phyloP scores from a whole-genome alignment of 2,888 invertebrate species.

The Yponomeuta malinellus region DNA sequence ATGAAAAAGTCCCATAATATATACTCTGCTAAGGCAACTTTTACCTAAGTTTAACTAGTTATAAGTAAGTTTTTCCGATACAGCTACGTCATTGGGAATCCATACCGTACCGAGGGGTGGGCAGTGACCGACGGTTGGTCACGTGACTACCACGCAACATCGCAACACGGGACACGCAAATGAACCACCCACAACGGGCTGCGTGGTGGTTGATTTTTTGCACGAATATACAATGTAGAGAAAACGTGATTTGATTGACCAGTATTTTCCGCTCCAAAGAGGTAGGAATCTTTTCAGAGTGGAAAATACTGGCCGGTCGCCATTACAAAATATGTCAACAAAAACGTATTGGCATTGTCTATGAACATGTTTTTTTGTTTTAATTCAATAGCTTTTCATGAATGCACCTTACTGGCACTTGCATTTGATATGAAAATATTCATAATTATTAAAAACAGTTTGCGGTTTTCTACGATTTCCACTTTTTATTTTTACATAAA shows the following conservation, averaged over 20 bases:
- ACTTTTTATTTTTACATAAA: no score
- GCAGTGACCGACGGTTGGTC: slow-evolving; percentile 16
- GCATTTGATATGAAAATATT: background rate
- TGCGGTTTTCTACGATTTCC: no score
- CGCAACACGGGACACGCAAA: background rate
- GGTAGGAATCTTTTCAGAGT: background rate
- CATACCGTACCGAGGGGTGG: slow-evolving; percentile 6
- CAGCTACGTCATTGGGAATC: background rate
- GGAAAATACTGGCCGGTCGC: background rate
- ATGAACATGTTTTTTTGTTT: background rate
- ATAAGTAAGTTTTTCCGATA: background rate
- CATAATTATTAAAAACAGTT: no score
- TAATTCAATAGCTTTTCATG: no score
- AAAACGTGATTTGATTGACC: background rate
- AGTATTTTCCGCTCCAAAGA: background rate
- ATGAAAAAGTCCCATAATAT: no score
- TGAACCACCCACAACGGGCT: background rate
- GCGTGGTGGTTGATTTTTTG: background rate
- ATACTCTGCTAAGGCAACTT: background rate
- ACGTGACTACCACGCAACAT: slow-evolving; percentile 22
- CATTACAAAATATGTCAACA: background rate
- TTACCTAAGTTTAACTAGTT: background rate
- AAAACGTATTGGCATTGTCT: background rate
- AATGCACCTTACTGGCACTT: background rate
- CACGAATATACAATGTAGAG: background rate